These are phyloP conservation scores for Ichneumoninae sp. DNA, from an alignment of 2,888 invertebrate genomes.

Conservation along the genomic window DNA sequence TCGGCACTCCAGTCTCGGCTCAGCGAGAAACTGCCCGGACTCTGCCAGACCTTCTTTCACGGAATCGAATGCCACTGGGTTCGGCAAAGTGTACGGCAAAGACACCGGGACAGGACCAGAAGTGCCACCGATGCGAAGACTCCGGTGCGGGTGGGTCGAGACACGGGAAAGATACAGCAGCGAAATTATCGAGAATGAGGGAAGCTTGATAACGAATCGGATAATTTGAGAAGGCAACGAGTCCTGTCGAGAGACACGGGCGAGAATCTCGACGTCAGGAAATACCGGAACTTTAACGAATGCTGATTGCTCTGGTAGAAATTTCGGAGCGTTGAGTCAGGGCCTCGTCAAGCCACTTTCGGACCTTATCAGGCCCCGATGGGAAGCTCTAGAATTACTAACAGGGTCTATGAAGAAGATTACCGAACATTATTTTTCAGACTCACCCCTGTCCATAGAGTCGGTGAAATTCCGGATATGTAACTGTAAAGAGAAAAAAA, in stretches of 20 bases:
- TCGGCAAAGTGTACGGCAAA: slow-evolving; percentile 47
- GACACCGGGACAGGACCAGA: slow-evolving; percentile 8
- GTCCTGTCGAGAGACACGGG: background rate
- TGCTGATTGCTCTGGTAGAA: background rate
- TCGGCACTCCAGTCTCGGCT: slow-evolving; percentile 33
- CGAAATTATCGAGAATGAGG: slow-evolving; percentile 41
- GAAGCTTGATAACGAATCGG: slow-evolving; percentile 47
- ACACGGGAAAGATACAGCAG: slow-evolving; percentile 14
- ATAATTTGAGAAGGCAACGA: slow-evolving; percentile 57
- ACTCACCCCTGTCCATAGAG: slow-evolving; percentile 53
- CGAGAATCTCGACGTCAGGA: background rate
- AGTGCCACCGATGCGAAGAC: background rate
- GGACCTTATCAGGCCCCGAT: background rate
- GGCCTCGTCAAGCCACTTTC: no score
- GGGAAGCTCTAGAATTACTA: no score
- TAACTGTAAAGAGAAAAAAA: slow-evolving; percentile 51
- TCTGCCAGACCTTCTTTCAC: slow-evolving; percentile 8
- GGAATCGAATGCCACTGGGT: slow-evolving; percentile 51
- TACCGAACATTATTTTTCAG: background rate
- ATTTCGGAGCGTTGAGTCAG: no score
- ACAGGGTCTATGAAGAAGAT: background rate
- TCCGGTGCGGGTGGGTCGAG: slow-evolving; percentile 1
- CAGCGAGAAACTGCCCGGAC: background rate
- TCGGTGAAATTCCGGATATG: slow-evolving; percentile 48
- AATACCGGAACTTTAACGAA: slow-evolving; percentile 14